These are phyloP conservation scores for Eupithecia subfuscata DNA, from an alignment of 2,888 invertebrate genomes.

Conservation along the genomic window DNA sequence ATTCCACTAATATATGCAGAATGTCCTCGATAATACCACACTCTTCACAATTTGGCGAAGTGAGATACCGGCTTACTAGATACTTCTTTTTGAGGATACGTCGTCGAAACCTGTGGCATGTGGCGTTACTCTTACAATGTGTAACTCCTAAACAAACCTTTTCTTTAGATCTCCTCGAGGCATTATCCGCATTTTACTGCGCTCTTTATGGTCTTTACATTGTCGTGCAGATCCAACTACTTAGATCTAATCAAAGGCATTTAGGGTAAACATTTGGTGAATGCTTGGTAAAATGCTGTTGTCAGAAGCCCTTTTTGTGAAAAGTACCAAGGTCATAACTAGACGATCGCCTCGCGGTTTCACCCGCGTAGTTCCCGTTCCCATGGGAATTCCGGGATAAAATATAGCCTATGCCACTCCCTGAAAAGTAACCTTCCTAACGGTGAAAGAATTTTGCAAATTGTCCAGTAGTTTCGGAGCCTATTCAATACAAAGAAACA, in stretches of 20 bases:
- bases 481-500: too few relatives aligned
- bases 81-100: neutral
- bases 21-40: too few relatives aligned
- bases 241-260: slow-evolving; percentile 19
- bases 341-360: too few relatives aligned
- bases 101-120: neutral
- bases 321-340: neutral
- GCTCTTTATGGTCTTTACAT: slow-evolving; percentile 24
- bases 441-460: too few relatives aligned
- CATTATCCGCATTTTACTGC: slow-evolving; percentile 25
- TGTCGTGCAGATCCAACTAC: slow-evolving; percentile 21
- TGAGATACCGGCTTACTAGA: neutral
- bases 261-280: slow-evolving; percentile 7
- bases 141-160: slow-evolving; percentile 5
- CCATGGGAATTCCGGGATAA: too few relatives aligned
- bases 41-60: too few relatives aligned
- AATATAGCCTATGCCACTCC: too few relatives aligned
- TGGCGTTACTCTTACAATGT: neutral
- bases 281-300: neutral
- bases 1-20: too few relatives aligned
- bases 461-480: too few relatives aligned
- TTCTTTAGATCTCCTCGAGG: slow-evolving; percentile 24
- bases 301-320: neutral
- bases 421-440: too few relatives aligned
- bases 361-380: too few relatives aligned